Base-by-base conservation (phyloP, 2,888 invertebrate genomes). In the Amblyjoppa fuscipennis region DNA sequence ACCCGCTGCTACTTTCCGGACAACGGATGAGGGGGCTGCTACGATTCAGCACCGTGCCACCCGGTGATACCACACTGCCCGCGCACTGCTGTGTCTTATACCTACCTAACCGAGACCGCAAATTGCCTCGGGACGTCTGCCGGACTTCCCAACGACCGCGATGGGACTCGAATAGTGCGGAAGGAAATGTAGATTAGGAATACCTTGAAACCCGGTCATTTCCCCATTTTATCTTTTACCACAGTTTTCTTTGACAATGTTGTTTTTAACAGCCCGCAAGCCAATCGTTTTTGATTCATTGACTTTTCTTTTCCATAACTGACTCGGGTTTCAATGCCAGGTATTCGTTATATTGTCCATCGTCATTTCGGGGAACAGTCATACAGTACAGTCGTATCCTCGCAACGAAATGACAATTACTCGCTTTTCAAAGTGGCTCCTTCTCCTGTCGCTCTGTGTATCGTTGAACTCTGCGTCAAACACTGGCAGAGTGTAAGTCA, bases 51-150 rank as follows among this genome's bases (percentile, higher is more conserved):
- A 87, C 87, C 91, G 90, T 91, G 90, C 90, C 90, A 91, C 89
- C 90, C 91, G 89, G 90, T 91, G 90, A 91, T 91, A 90, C 91
- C 89, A 89, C 90, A 88, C 89, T 31, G 28, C 75, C 75, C 69
- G 81, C 88, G 88, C 87, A 85, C 87, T 88, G 88, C 87, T 87
- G 71, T 49, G 59, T 71, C 85, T 74, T 80, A 41, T 82, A 82
- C 80, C 68, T 64, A 80, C 68, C 83, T 80, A 85, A 80, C 83
- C 71, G 76, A 77, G 79, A 85, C 83, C 83, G 80, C 85, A 90
- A 90, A 91, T 90, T 91, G 89, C 91, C 91, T 13, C 86, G 87
- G 88, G 88, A 91, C 88, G 90, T 90, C 89, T 89, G 87, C 87
- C 88, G 90, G 88, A 89, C 91, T 90, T 88, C 86, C 88, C 89